Conservation (phyloP, 2,797 vertebrate genomes). For the Enteromius treurensis region DNA sequence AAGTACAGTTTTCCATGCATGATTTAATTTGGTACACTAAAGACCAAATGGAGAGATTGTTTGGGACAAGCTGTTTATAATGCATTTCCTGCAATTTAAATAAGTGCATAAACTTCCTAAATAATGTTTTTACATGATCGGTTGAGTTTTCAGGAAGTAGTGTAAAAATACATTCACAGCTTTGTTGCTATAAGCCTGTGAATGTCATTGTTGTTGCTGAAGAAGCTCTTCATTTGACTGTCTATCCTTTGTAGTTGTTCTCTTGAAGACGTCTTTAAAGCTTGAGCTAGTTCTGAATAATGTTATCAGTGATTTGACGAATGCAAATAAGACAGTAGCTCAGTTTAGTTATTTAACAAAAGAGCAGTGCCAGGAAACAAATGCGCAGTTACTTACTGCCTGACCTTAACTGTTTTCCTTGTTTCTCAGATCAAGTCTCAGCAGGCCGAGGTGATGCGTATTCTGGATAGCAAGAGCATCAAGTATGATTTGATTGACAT, state of each 20-base stretch:
- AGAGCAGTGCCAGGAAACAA: not conserved
- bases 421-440: conserved; percentile 89
- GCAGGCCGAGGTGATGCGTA: conserved; percentile 88
- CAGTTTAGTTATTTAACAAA: conserved; percentile 1
- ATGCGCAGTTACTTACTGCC: not conserved
- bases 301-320: not conserved
- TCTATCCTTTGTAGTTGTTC: not conserved
- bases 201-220: not conserved
- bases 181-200: not conserved
- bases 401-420: not conserved
- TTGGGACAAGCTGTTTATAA: not conserved
- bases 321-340: not conserved
- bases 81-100: not conserved
- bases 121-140: not conserved
- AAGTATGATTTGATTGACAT: conserved; percentile 92
- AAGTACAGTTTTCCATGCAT: not conserved
- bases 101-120: not conserved
- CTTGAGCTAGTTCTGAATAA: conserved; percentile 15
- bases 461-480: conserved; percentile 93
- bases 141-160: conserved; percentile 13
- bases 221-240: not conserved
- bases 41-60: not conserved
- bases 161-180: not conserved
- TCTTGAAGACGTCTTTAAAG: not conserved
- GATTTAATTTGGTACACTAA: not conserved